Conservation (phyloP, 2,888 invertebrate genomes). For the Drosophila vallismaia region DNA sequence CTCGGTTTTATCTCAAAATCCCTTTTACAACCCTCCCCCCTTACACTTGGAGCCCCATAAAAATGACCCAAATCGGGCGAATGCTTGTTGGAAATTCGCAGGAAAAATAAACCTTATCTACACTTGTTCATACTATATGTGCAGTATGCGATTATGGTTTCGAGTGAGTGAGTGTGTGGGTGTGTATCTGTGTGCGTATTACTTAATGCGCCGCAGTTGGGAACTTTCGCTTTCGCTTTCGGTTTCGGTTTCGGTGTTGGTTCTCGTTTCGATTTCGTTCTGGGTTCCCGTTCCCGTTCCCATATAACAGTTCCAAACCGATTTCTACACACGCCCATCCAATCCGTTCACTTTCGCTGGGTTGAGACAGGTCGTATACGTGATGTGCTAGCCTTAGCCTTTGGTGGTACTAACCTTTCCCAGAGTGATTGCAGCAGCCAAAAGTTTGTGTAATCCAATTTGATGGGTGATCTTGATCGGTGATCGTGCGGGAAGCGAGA, state of each 20-base stretch:
- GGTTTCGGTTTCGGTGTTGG: constrained; percentile 12
- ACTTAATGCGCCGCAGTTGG: constrained; percentile 51
- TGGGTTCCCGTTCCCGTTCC: constrained; percentile 1
- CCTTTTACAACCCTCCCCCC: constrained; percentile 1
- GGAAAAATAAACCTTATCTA: constrained; percentile 52
- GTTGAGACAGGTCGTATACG: constrained; percentile 32
- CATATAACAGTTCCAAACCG: constrained; percentile 2
- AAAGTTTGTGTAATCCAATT: constrained; percentile 74
- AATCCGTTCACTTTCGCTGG: constrained; percentile 37
- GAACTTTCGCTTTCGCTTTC: constrained; percentile 64
- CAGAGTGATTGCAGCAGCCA: constrained; percentile 70
- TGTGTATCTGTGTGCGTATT: constrained; percentile 37
- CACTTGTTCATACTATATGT: constrained; percentile 47
- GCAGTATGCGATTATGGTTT: constrained; percentile 37
- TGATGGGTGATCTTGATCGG: constrained; percentile 53
- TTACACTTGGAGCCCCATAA: not conserved
- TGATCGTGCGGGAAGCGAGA: constrained; percentile 2
- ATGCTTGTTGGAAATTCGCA: constrained; percentile 42
- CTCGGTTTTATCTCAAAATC: constrained; percentile 21
- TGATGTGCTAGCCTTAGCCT: not conserved
- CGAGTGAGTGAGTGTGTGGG: constrained; percentile 7
- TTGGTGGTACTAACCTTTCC: constrained; percentile 67
- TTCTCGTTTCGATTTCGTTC: constrained; percentile 20
- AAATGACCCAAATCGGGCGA: constrained; percentile 37
- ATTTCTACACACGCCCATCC: constrained; percentile 7